phyloP scores from a whole-genome alignment of 2,888 invertebrate genomes.

The Zootermopsis nevadensis region DNA sequence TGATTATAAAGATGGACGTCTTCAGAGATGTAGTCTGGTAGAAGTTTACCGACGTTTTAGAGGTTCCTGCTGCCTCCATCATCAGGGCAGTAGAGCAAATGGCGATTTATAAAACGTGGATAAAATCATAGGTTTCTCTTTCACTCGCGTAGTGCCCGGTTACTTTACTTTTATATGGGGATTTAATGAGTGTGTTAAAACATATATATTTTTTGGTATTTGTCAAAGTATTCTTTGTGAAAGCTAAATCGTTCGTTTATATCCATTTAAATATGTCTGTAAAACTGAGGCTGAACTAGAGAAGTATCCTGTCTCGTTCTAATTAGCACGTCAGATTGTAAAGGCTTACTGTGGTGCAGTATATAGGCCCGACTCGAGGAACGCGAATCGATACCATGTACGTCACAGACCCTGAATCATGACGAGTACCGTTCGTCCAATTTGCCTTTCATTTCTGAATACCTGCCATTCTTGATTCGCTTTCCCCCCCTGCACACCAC shows the following conservation, averaged over 20 bases:
- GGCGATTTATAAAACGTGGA: too few relatives aligned
- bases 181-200: too few relatives aligned
- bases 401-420: neutral
- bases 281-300: neutral
- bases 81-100: too few relatives aligned
- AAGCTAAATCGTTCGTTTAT: neutral
- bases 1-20: too few relatives aligned
- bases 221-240: too few relatives aligned
- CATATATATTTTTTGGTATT: too few relatives aligned
- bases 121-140: too few relatives aligned
- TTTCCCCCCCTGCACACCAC: neutral
- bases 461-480: neutral
- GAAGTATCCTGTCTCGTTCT: neutral
- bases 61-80: too few relatives aligned
- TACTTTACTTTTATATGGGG: too few relatives aligned
- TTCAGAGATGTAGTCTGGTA: too few relatives aligned
- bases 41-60: too few relatives aligned
- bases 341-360: neutral
- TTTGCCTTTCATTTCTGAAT: neutral
- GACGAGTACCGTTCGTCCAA: neutral
- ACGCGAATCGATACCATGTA: conserved; percentile 8
- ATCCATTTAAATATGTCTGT: neutral
- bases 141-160: too few relatives aligned
- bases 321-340: conserved; percentile 5
- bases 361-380: neutral